Percentiles rank a stretch among this genome's conserved stretches.
phyloP scores from a whole-genome alignment of 2,113 vertebrate species.

The Phalacrocorax pelagicus region DNA sequence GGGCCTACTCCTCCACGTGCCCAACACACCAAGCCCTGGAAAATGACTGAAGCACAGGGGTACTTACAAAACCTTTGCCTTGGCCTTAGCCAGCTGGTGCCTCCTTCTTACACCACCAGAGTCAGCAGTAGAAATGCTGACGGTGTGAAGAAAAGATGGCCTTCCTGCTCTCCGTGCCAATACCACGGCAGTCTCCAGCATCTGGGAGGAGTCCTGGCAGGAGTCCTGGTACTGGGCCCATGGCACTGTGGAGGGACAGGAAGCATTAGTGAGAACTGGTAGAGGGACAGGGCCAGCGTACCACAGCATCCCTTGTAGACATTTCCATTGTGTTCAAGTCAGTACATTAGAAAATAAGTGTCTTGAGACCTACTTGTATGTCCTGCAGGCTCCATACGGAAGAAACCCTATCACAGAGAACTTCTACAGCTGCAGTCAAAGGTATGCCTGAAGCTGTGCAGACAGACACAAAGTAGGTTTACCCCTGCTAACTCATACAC shows the following conservation, averaged over 20 bases:
- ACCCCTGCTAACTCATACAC: background rate
- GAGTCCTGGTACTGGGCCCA: background rate
- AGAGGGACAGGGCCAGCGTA: background rate
- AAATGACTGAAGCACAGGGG: background rate
- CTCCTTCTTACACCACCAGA: constrained; percentile 20
- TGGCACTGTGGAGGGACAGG: background rate
- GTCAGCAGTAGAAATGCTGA: constrained; percentile 48
- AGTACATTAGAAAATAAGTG: background rate
- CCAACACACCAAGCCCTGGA: background rate
- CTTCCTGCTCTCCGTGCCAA: constrained; percentile 23
- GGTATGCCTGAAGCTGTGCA: background rate
- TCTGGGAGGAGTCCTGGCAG: constrained; percentile 24
- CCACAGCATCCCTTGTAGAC: background rate
- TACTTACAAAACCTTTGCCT: background rate
- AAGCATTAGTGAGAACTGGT: background rate
- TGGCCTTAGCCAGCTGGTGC: background rate
- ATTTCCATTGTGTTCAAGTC: background rate
- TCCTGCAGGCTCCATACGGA: background rate
- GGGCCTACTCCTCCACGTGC: background rate
- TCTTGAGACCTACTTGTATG: background rate
- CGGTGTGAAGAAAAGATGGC: constrained; percentile 1
- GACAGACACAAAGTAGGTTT: background rate
- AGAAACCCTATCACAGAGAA: background rate
- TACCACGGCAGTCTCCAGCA: background rate
- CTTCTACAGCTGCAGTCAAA: background rate